Conservation (phyloP, 2,888 invertebrate genomes). For the Lingula anatina region DNA sequence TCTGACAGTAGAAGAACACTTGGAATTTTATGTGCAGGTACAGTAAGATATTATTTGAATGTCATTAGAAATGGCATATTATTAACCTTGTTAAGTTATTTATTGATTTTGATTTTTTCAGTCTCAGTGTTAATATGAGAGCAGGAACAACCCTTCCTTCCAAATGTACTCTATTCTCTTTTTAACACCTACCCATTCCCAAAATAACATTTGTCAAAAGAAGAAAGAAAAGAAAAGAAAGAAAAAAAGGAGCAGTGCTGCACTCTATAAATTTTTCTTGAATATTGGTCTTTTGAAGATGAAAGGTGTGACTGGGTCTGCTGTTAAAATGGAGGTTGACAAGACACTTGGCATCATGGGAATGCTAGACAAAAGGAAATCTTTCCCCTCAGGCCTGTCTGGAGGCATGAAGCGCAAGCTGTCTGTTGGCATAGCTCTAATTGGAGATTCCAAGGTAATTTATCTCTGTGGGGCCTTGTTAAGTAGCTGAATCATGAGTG, state of each 20-base stretch:
- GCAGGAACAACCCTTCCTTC: not conserved
- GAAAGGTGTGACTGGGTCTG: conserved; percentile 25
- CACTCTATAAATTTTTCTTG: too few species aligned
- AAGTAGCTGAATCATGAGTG: too few species aligned
- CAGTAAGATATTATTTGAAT: conserved; percentile 2
- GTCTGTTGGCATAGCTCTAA: conserved; percentile 47
- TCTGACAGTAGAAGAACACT: conserved; percentile 74
- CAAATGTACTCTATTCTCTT: not conserved
- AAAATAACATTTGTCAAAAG: too few species aligned
- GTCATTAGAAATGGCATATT: not conserved
- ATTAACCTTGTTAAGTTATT: not conserved
- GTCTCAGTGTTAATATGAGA: not conserved
- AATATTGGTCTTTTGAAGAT: conserved; percentile 17
- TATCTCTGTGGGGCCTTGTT: too few species aligned
- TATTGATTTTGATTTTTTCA: not conserved
- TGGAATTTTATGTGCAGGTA: conserved; percentile 73
- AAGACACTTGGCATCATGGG: conserved; percentile 33
- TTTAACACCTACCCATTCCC: conserved; percentile 4
- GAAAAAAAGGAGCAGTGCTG: too few species aligned
- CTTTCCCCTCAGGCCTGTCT: conserved; percentile 29
- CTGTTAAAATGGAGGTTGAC: conserved; percentile 23
- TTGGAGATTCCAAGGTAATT: conserved; percentile 48
- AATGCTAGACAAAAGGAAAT: conserved; percentile 21
- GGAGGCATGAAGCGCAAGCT: conserved; percentile 48
- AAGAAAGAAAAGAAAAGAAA: too few species aligned